These are phyloP conservation scores for Drosophila cognata DNA, from an alignment of 2,888 invertebrate genomes.

Conservation along the genomic window DNA sequence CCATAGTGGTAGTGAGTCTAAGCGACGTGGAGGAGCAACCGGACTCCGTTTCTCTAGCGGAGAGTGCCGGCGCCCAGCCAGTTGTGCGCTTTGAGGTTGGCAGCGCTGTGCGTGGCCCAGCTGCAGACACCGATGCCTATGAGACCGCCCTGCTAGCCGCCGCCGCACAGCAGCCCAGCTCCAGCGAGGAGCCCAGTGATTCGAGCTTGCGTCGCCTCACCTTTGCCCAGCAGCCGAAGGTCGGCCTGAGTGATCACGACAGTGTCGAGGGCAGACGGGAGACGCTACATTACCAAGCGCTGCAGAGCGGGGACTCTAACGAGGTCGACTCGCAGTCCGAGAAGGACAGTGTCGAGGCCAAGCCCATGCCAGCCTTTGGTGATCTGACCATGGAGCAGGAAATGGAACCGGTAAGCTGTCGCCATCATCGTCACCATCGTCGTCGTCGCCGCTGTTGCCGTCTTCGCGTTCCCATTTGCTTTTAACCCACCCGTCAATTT, in stretches of 20 bases:
- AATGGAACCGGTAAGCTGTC: constrained; percentile 84
- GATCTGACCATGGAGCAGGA: constrained; percentile 84
- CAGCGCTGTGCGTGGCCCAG: constrained; percentile 80
- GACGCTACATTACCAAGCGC: constrained; percentile 78
- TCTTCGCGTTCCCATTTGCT: constrained; percentile 16
- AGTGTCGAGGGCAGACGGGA: constrained; percentile 84
- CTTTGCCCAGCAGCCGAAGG: constrained; percentile 86
- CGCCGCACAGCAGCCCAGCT: constrained; percentile 67
- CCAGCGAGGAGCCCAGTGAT: constrained; percentile 83
- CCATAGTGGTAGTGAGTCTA: constrained; percentile 39
- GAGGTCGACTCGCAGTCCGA: constrained; percentile 85
- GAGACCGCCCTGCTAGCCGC: constrained; percentile 54
- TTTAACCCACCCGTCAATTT: constrained; percentile 25
- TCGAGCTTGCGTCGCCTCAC: constrained; percentile 86
- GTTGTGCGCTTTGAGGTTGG: constrained; percentile 82
- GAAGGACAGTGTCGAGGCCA: constrained; percentile 64
- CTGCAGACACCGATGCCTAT: constrained; percentile 43
- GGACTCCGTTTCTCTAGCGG: constrained; percentile 76
- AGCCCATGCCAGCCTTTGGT: constrained; percentile 85
- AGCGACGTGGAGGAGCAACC: constrained; percentile 64
- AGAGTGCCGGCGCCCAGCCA: constrained; percentile 60
- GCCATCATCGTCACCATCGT: constrained; percentile 8
- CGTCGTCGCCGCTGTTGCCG: background rate
- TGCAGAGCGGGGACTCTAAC: constrained; percentile 85
- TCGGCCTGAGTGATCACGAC: constrained; percentile 86